These are phyloP conservation scores for Drosophila vallismaia DNA, from an alignment of 2,888 invertebrate species.

Conservation along the genomic window DNA sequence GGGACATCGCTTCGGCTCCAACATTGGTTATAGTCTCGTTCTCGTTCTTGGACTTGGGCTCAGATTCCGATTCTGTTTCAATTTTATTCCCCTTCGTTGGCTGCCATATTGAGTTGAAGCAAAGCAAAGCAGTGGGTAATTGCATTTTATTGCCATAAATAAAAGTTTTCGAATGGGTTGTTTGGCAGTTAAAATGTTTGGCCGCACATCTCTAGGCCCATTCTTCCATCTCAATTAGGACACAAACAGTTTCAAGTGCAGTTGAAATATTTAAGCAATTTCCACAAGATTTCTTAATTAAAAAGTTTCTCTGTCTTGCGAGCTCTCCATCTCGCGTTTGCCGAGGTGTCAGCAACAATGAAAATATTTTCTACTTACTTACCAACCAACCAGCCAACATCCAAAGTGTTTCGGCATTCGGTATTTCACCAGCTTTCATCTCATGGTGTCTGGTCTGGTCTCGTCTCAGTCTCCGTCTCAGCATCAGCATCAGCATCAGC, in stretches of 20 bases:
- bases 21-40: too few species aligned
- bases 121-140: constrained; percentile 65
- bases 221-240: constrained; percentile 65
- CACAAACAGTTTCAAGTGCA: constrained; percentile 60
- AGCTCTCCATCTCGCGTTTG: constrained; percentile 13
- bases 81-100: constrained; percentile 23
- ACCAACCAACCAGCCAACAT: constrained; percentile 4
- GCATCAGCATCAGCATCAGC: constrained; percentile 9
- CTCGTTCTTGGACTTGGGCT: neutral
- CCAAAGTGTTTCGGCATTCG: constrained; percentile 34
- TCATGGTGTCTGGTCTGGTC: neutral
- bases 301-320: constrained; percentile 61
- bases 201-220: constrained; percentile 4
- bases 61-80: constrained; percentile 1
- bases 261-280: constrained; percentile 73
- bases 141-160: constrained; percentile 73
- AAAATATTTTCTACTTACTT: constrained; percentile 67
- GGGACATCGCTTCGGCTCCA: neutral
- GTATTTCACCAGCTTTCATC: neutral
- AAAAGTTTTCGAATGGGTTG: constrained; percentile 38
- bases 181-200: constrained; percentile 19
- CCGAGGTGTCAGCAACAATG: constrained; percentile 77
- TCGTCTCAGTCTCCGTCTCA: constrained; percentile 3
- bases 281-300: constrained; percentile 75
- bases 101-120: constrained; percentile 32